Base-by-base conservation (phyloP, 2,888 invertebrate species). In the Plutella xylostella region DNA sequence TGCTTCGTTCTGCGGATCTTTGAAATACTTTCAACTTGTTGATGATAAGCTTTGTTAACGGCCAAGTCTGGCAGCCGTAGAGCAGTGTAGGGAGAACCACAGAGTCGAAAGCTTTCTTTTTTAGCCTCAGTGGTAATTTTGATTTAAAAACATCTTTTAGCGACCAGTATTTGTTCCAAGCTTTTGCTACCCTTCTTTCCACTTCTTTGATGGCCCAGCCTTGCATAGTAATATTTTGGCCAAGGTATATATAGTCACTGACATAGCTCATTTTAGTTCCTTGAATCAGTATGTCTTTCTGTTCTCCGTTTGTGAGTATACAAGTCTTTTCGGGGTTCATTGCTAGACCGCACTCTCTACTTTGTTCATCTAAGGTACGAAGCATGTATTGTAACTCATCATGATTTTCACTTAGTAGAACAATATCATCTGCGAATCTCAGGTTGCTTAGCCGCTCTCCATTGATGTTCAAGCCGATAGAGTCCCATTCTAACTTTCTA, bases 81-180 rank as follows among this genome's bases (percentile, higher is more conserved):
- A 43, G 43, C 14, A 45, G 35, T 28, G 38, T 41, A 2, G 45
- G 42, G 15, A 46, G 19, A 5, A 44, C 14, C 7, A n/a, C n/a
- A 11, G 35, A n/a, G 18, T 14, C 43, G 49, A 53, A 48, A 0
- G 49, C 44, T 47, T 52, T 54, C 17, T 46, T 53, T 49, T 56
- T 55, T 0, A 55, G 35, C 4, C 48, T 46, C 35, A 37, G 48
- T 43, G 50, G 40, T 44, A 49, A 42, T 22, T 48, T 48, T 15
- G 46, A 51, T 47, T 53, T 55, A 11, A 55, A 53, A 37, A 53
- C 49, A 17, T 52, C 45, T 37, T 47, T 52, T 14, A 48, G 25
- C 11, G 22, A 25, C 54, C 53, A 55, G 45, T 50, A 56, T 38
- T 53, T 52, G 7, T 52, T 50, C 51, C 52, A 53, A 4, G 51